Conservation (phyloP, 2,113 vertebrate species). For the Phaethon lepturus region DNA sequence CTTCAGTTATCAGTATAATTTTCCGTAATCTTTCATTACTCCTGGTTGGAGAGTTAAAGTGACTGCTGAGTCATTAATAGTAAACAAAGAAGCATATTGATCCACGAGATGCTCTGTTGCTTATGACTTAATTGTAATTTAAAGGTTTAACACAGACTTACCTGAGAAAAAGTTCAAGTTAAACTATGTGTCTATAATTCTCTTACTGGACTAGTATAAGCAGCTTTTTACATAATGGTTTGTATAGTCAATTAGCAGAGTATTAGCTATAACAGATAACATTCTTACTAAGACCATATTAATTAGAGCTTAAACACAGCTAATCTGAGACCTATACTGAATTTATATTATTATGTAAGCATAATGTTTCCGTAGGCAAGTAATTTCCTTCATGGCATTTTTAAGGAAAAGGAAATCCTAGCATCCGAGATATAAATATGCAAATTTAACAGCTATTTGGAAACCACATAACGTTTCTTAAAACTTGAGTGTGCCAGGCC, state of each 20-base stretch:
- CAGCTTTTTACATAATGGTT: conserved; percentile 66
- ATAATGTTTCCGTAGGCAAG: not conserved
- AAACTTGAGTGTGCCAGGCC: not conserved
- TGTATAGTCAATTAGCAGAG: conserved; percentile 59
- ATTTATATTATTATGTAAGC: conserved; percentile 46
- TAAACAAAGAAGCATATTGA: not conserved
- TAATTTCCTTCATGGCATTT: not conserved
- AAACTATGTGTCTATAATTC: conserved; percentile 2
- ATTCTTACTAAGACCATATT: conserved; percentile 43
- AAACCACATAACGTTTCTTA: not conserved
- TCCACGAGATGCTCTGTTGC: not conserved
- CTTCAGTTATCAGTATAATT: not conserved
- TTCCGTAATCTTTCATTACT: not conserved
- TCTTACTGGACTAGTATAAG: conserved; percentile 33
- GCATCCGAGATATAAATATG: not conserved
- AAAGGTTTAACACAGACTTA: not conserved
- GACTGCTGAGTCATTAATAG: not conserved
- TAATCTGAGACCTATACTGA: conserved; percentile 52
- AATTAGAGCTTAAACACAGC: conserved; percentile 53
- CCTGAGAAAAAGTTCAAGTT: conserved; percentile 36
- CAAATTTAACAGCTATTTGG: not conserved
- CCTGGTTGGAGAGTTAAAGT: not conserved
- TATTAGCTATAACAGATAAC: conserved; percentile 52
- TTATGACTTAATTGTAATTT: not conserved
- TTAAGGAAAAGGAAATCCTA: conserved; percentile 19